These are phyloP conservation scores for Eupithecia subfuscata DNA, from an alignment of 2,888 invertebrate species.

Conservation along the genomic window DNA sequence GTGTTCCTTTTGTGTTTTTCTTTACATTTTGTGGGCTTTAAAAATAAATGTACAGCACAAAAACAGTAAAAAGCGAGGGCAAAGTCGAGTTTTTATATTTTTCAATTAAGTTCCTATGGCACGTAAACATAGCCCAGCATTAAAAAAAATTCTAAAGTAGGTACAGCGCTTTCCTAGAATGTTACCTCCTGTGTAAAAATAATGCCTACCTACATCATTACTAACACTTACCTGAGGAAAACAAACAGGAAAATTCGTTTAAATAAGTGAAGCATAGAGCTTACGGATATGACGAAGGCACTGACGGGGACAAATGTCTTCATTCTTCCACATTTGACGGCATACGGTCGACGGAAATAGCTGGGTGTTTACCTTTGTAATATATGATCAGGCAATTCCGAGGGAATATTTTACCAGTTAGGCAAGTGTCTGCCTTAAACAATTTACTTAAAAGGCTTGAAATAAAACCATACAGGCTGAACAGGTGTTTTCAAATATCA, in stretches of 20 bases:
- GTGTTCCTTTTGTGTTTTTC: too few relatives aligned
- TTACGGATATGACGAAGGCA: slow-evolving; percentile 44
- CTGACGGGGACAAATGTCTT: slow-evolving; percentile 67
- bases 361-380: slow-evolving; percentile 38
- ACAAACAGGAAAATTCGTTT: slow-evolving; percentile 3
- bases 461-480: background rate
- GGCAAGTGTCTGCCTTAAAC: background rate
- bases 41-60: too few relatives aligned
- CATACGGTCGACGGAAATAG: slow-evolving; percentile 48
- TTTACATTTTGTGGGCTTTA: too few relatives aligned
- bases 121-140: too few relatives aligned
- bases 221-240: slow-evolving; percentile 1
- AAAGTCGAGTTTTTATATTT: too few relatives aligned
- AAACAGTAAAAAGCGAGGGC: too few relatives aligned
- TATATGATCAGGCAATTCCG: slow-evolving; percentile 31
- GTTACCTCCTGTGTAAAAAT: background rate
- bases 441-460: background rate
- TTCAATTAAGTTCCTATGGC: too few relatives aligned
- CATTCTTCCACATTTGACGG: slow-evolving; percentile 55
- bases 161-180: background rate
- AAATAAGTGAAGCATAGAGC: slow-evolving; percentile 11
- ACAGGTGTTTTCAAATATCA: too few relatives aligned
- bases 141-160: too few relatives aligned
- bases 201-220: background rate
- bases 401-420: slow-evolving; percentile 29